These are phyloP conservation scores for Fringilla coelebs DNA, from an alignment of 2,797 vertebrate genomes.

Conservation along the genomic window DNA sequence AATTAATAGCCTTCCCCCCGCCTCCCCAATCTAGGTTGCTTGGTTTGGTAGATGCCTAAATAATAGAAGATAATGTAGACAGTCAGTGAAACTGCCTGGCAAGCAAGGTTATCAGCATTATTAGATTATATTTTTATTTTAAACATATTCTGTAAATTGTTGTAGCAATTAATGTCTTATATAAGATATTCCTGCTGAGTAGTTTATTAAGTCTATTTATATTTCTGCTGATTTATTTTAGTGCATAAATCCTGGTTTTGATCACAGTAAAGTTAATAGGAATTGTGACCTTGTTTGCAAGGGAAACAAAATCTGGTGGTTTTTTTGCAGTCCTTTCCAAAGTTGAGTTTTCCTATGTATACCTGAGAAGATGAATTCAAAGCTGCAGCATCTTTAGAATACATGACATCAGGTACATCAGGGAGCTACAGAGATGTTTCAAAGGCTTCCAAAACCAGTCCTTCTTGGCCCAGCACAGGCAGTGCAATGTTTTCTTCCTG, in stretches of 20 bases:
- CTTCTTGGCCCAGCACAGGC: background rate
- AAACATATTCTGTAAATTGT: background rate
- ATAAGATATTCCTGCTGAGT: background rate
- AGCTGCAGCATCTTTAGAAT: background rate
- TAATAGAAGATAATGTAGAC: background rate
- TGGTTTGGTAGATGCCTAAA: background rate
- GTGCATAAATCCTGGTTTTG: background rate
- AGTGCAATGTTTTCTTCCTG: background rate
- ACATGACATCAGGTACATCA: background rate
- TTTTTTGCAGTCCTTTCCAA: background rate
- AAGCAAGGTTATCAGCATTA: background rate
- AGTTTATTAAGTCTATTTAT: constrained; percentile 5
- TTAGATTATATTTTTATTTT: background rate
- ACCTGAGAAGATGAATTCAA: background rate
- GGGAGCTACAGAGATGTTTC: background rate
- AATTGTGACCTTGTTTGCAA: background rate
- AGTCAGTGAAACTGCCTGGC: background rate
- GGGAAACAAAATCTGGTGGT: background rate
- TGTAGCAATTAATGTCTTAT: background rate
- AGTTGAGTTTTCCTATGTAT: background rate
- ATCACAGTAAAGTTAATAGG: background rate
- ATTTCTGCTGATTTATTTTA: background rate
- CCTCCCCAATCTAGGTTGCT: background rate
- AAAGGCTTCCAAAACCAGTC: background rate
- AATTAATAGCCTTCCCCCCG: background rate